Conservation (phyloP, 2,797 vertebrate genomes). For the Tenualosa thibaudeaui region DNA sequence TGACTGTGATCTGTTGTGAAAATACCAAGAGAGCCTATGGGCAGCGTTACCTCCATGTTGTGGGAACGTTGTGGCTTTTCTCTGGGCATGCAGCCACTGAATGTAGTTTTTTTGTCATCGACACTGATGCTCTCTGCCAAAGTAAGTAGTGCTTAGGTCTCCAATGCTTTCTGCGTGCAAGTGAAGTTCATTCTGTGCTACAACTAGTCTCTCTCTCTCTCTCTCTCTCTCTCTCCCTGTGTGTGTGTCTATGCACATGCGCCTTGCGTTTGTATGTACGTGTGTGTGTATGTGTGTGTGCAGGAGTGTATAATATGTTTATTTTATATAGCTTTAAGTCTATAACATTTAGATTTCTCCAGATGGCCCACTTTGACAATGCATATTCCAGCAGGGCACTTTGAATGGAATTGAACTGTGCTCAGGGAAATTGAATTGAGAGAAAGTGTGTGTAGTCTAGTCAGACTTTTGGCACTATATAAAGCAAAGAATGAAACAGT, state of each 20-base stretch:
- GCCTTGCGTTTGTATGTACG: not conserved
- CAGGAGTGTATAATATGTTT: slow-evolving; percentile 37
- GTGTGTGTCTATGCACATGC: not conserved
- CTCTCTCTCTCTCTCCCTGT: not conserved
- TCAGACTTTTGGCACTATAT: too few species aligned
- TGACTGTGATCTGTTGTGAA: slow-evolving; percentile 12
- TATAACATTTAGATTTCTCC: too few species aligned
- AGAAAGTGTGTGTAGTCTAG: too few species aligned
- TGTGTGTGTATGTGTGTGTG: slow-evolving; percentile 52
- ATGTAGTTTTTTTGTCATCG: not conserved
- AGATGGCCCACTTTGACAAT: too few species aligned
- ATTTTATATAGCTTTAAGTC: too few species aligned
- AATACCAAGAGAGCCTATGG: not conserved
- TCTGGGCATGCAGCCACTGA: not conserved
- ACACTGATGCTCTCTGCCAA: not conserved
- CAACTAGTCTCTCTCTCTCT: not conserved
- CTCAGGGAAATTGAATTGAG: too few species aligned
- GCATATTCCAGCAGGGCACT: too few species aligned
- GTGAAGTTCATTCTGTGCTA: not conserved
- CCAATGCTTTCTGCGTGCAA: not conserved
- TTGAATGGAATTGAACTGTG: too few species aligned
- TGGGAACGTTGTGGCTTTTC: not conserved
- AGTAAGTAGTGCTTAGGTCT: not conserved
- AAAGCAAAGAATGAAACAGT: too few species aligned
- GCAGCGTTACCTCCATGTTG: not conserved